A percentile compares a stretch with the other conserved stretches of the same genome.
Evolutionary conservation across 2,113 vertebrate species (phyloP).

Genomic region (Atractosteus spatula): DNA sequence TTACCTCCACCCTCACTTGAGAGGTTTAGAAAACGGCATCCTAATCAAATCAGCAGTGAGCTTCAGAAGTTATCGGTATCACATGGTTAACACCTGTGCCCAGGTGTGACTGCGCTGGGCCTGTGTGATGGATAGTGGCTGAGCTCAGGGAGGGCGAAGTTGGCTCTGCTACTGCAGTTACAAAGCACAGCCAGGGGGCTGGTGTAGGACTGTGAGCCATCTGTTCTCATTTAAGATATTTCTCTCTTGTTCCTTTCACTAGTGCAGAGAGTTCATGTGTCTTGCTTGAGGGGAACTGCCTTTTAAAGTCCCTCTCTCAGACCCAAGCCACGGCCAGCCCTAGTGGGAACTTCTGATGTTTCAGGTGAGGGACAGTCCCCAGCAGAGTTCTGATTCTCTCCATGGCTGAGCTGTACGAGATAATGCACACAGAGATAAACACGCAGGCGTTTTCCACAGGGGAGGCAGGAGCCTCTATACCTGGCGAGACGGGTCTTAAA

Average conservation of each 20-base stretch:
- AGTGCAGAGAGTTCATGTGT: conserved; percentile 16
- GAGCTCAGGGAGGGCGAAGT: not conserved
- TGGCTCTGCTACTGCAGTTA: not conserved
- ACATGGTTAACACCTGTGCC: too few relatives aligned
- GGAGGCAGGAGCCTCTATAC: conserved; percentile 1
- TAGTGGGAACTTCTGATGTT: conserved; percentile 55
- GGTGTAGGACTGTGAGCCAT: conserved; percentile 32
- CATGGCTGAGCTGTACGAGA: too few relatives aligned
- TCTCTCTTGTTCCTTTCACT: not conserved
- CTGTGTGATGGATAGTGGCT: too few relatives aligned
- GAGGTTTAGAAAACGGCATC: too few relatives aligned
- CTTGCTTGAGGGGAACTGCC: conserved; percentile 5
- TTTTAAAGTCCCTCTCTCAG: conserved; percentile 13
- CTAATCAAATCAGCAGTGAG: too few relatives aligned
- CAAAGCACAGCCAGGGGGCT: too few relatives aligned
- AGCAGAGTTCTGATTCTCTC: conserved; percentile 42
- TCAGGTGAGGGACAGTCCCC: conserved; percentile 48
- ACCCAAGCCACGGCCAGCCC: conserved; percentile 12
- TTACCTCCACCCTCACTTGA: too few relatives aligned
- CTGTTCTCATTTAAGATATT: conserved; percentile 44
- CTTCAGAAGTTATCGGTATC: too few relatives aligned
- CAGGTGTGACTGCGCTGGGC: too few relatives aligned
- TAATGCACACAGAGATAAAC: too few relatives aligned
- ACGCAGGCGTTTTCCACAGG: not conserved
- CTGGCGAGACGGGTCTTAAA: conserved; percentile 1